Evolutionary conservation across 2,113 vertebrate species (phyloP), one percentile per base, ranked within the genome.

Genomic region (Neomonachus schauinslandi): DNA sequence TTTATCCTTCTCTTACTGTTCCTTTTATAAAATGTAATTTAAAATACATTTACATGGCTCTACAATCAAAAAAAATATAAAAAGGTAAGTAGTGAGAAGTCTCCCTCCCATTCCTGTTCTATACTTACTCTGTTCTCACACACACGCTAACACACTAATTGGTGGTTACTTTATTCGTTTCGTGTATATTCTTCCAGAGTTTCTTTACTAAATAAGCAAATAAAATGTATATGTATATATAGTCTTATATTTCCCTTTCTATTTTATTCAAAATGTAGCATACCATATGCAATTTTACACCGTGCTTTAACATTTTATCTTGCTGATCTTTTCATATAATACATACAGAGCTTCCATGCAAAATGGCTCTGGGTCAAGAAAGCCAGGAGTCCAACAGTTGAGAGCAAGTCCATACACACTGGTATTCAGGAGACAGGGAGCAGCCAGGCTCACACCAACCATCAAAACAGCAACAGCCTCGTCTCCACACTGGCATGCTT

Each of bases 141-240:
- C 57, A 55, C 28, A 57, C 14, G 7, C 74, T 77, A 13, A 71
- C 51, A 71, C 33, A 77, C 51, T 28, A 28, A 88, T n/a, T 59
- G 33, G 19, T 71, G 21, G 42, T 57, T 57, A 89, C 24, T 69
- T 71, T 55, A 87, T 39, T 53, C n/a, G 42, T 36, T 82, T 79
- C 22, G 65, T 12, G 7, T 42, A 55, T 42, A 65, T 76, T 74
- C 59, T 63, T 96, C 33, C 31, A 72, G 39, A 71, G 55, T 82
- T 86, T 96, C 67, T 82, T 96, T 93, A 91, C 33, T 85, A 93
- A 79, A 69, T 46, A 71, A 83, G 2, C 61, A 36, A 94, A 69
- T 67, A 36, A 91, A 89, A 89, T 67, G 6, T 51, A 51, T 31
- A 14, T 19, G 1, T 81, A 15, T 33, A 59, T 33, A 57, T 24